A percentile compares a stretch with the other conserved stretches of the same genome.
Conservation (phyloP, 2,113 vertebrate genomes). For the Cathartes aura region DNA sequence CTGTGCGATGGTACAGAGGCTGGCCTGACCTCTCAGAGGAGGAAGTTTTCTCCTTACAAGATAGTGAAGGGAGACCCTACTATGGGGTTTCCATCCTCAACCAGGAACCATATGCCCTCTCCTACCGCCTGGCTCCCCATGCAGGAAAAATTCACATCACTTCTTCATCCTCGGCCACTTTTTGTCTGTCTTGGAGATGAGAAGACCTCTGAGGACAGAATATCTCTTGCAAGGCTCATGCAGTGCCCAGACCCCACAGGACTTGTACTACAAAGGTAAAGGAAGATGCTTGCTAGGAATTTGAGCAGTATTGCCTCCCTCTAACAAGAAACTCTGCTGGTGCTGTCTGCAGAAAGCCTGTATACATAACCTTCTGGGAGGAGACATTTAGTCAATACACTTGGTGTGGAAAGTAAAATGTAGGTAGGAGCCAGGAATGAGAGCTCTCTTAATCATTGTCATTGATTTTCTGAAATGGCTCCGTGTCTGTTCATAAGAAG, state of each 20-base stretch:
- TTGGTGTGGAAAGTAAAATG: conserved; percentile 43
- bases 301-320: not conserved
- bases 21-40: not conserved
- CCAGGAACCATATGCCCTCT: not conserved
- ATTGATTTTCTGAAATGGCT: conserved; percentile 52
- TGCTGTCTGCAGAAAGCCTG: not conserved
- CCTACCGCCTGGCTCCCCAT: not conserved
- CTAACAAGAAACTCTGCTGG: not conserved
- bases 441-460: conserved; percentile 42
- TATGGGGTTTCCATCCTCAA: not conserved
- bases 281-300: not conserved
- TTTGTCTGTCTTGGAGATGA: not conserved
- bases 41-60: not conserved
- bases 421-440: conserved; percentile 11
- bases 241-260: not conserved
- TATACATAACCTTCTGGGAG: not conserved
- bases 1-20: not conserved
- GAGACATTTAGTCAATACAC: conserved; percentile 44
- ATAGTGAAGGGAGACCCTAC: not conserved
- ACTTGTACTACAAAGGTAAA: not conserved
- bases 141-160: not conserved
- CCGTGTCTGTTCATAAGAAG: not conserved
- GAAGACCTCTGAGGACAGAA: not conserved
- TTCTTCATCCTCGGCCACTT: not conserved
- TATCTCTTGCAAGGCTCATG: not conserved